Evolutionary conservation across 2,113 vertebrate species (phyloP).

Genomic region (Numenius arquata): DNA sequence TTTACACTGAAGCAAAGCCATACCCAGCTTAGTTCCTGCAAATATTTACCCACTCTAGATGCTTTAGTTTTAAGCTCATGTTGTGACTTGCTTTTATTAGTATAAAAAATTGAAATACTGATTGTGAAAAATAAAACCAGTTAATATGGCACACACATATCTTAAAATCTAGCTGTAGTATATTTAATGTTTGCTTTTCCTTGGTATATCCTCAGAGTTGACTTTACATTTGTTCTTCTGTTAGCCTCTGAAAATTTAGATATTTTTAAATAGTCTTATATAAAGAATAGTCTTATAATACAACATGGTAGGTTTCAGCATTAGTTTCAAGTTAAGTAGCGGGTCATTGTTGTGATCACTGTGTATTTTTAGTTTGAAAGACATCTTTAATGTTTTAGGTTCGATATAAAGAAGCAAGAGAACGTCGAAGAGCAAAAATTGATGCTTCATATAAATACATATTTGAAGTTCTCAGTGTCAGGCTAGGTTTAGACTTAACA

Average conservation of each 20-base stretch:
- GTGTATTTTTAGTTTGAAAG: neutral
- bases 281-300: neutral
- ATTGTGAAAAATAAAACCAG: neutral
- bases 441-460: slow-evolving; percentile 77
- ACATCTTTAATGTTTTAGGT: slow-evolving; percentile 59
- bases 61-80: neutral
- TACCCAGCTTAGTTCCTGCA: neutral
- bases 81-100: neutral
- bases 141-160: neutral
- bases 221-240: neutral
- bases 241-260: neutral
- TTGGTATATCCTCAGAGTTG: neutral
- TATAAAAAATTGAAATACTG: neutral
- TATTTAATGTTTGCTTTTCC: neutral
- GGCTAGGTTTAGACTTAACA: slow-evolving; percentile 64
- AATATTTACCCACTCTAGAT: neutral
- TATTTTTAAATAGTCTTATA: neutral
- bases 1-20: neutral
- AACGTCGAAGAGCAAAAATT: slow-evolving; percentile 70
- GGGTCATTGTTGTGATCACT: neutral
- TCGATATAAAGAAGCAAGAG: slow-evolving; percentile 75
- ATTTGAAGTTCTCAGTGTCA: slow-evolving; percentile 75
- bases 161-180: neutral
- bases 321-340: neutral
- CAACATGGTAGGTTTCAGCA: neutral